Percentiles rank a stretch among this genome's conserved stretches.
phyloP scores from a whole-genome alignment of 2,888 invertebrate species.

The Rhogogaster chlorosoma region DNA sequence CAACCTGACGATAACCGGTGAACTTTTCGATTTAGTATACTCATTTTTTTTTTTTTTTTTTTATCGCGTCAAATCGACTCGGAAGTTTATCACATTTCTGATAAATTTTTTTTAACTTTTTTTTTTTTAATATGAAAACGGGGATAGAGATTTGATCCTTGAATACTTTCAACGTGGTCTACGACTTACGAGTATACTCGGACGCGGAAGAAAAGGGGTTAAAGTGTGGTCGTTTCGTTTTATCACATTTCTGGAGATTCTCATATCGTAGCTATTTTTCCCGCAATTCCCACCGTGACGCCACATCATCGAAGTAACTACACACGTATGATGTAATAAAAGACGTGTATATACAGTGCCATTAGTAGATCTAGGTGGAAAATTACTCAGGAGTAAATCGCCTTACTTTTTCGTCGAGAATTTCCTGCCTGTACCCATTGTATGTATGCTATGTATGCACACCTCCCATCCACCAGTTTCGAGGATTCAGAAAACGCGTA shows the following conservation, averaged over 20 bases:
- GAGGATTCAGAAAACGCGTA: background rate
- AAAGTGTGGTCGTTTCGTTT: constrained; percentile 27
- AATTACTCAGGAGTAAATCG: constrained; percentile 11
- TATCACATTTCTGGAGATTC: constrained; percentile 26
- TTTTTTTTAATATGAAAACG: background rate
- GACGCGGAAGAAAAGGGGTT: constrained; percentile 14
- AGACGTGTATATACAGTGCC: background rate
- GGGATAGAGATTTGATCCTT: background rate
- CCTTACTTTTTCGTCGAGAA: constrained; percentile 3
- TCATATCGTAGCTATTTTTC: constrained; percentile 35
- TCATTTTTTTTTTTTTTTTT: background rate
- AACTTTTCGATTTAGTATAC: background rate
- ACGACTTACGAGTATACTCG: background rate
- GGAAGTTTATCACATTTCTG: background rate
- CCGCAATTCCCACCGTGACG: background rate
- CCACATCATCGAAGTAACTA: constrained; percentile 7
- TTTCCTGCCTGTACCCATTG: background rate
- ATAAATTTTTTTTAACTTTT: background rate
- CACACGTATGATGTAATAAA: constrained; percentile 21
- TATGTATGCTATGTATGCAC: background rate
- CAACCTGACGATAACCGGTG: background rate
- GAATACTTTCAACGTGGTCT: background rate
- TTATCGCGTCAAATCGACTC: background rate
- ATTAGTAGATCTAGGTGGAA: background rate
- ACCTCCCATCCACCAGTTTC: background rate